Base-by-base conservation (phyloP, 1,140 invertebrate genomes). In the Leptoteleia sp. region DNA sequence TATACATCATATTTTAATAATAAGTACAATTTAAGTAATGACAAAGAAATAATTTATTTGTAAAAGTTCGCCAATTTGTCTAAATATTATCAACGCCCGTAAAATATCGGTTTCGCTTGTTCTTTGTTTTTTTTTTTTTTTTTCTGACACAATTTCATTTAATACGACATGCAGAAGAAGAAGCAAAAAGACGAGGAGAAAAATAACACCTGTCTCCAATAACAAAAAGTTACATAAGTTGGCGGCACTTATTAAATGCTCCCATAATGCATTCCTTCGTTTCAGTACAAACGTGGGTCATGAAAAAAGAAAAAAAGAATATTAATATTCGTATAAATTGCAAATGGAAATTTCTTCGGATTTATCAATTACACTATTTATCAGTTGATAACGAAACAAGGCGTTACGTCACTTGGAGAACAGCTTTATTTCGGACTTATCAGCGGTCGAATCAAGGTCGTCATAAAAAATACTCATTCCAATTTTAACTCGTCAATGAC, bases 401-500 rank as follows among this genome's bases (percentile, higher is more conserved):
- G 7, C 27, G 47, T 65, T 65, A 45, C 48, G 29, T 43, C 62
- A 54, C 8, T 22, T 65, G 38, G 48, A 65, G 62, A 65, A 65
- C 62, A 43, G 15, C 25, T n/a, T 25, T 42, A 47, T 43, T 54
- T 54, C 17, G 48, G 48, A 42, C 37, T 65, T 65, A 70, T 70
- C 65, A 52, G 25, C 43, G 29, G 29, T 5, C 35, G 52, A 59
- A 59, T 59, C 52, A 52, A 50, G 54, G 65, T 52, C 54, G 55
- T 27, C 47, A 43, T 59, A 70, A 71, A 59, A 71, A 71, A 45
- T 48, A 19, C 27, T 52, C n/a, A 50, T 71, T 61, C 54, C 67
- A 71, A 61, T 71, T 61, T 61, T 50, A 61, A 71, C 42, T 57
- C 33, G 55, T 43, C 67, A 61, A 61, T 50, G 54, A 61, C 54